Conservation (phyloP, 2,113 vertebrate genomes). For the Suricata suricatta region DNA sequence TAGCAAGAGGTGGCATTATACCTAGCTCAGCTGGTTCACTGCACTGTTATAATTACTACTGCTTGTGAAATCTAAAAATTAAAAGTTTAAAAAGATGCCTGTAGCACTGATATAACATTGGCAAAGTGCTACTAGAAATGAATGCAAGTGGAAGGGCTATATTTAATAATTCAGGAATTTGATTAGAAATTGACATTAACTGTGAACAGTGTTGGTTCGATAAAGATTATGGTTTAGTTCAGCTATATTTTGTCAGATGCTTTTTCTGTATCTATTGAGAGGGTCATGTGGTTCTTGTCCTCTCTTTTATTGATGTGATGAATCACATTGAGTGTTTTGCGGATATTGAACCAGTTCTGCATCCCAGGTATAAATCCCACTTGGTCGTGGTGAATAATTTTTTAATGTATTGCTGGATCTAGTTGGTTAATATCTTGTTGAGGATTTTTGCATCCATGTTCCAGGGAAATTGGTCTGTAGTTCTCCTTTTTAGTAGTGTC, state of each 20-base stretch:
- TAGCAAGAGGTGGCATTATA: constrained; percentile 53
- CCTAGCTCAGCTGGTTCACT: constrained; percentile 49
- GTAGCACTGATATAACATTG: not conserved
- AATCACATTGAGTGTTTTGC: too few relatives aligned
- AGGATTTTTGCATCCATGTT: too few relatives aligned
- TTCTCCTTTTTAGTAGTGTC: too few relatives aligned
- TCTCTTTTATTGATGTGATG: too few relatives aligned
- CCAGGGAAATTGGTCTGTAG: too few relatives aligned
- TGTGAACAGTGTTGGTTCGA: not conserved
- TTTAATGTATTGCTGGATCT: too few relatives aligned
- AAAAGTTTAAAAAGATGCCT: constrained; percentile 56
- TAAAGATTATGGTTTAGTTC: constrained; percentile 16
- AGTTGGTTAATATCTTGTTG: too few relatives aligned
- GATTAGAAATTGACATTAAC: not conserved
- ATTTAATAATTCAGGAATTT: constrained; percentile 2
- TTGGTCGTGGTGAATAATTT: too few relatives aligned
- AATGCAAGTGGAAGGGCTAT: not conserved
- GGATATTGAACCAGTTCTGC: too few relatives aligned
- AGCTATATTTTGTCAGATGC: not conserved
- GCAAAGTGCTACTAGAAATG: constrained; percentile 48
- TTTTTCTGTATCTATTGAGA: too few relatives aligned
- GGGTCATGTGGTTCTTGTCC: too few relatives aligned
- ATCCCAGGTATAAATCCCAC: too few relatives aligned
- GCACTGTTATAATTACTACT: constrained; percentile 52
- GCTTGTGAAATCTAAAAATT: constrained; percentile 67